Percentiles rank a stretch among this genome's conserved stretches.
Conservation (phyloP, 2,113 vertebrate species). For the Natator depressus region DNA sequence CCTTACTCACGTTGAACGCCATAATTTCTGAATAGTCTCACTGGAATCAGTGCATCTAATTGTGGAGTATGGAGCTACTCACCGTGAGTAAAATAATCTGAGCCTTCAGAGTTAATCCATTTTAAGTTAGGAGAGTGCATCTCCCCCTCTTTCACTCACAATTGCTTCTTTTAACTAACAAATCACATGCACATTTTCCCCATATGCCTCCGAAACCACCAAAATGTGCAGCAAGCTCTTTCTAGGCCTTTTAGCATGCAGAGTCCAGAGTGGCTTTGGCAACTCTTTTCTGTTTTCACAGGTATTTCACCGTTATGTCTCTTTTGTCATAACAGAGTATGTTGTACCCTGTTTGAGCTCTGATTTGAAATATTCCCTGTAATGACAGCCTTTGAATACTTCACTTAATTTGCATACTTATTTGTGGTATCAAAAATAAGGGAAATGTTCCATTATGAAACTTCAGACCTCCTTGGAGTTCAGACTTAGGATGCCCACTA, state of each 20-base stretch:
- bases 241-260: neutral
- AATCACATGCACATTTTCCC: too few relatives aligned
- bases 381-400: neutral
- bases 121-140: neutral
- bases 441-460: neutral
- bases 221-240: neutral
- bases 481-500: neutral
- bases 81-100: neutral
- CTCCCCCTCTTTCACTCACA: neutral
- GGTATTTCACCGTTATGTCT: neutral
- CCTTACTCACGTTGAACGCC: neutral
- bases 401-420: neutral
- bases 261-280: neutral
- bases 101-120: neutral
- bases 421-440: conserved; percentile 1
- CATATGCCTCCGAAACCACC: neutral
- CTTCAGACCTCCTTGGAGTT: neutral
- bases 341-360: neutral
- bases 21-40: neutral
- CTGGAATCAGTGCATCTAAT: neutral
- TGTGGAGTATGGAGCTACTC: neutral
- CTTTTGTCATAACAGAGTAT: neutral
- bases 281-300: neutral
- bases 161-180: too few relatives aligned
- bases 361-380: neutral